A percentile compares a stretch with the other conserved stretches of the same genome.
phyloP scores from a whole-genome alignment of 1,140 invertebrate genomes.

The Choristoneura fumiferana region DNA sequence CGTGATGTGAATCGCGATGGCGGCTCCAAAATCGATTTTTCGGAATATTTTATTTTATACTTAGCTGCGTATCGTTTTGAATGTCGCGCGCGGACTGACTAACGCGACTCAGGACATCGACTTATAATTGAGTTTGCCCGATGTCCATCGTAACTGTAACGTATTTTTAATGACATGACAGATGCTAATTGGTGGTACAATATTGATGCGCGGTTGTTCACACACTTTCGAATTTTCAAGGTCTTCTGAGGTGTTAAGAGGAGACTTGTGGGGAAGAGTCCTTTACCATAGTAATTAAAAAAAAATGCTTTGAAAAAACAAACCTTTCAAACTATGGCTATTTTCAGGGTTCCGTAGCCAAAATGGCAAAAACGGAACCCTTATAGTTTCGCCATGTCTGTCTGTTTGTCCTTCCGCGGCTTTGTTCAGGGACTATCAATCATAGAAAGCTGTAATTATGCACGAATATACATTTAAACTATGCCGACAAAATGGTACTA shows the following conservation, averaged over 20 bases:
- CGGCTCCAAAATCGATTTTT: constrained; percentile 55
- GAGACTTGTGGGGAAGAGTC: neutral
- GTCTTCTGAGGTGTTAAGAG: neutral
- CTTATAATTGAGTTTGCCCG: constrained; percentile 72
- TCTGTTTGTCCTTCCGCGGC: too few species aligned
- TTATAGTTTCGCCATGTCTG: too few species aligned
- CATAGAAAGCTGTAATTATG: too few species aligned
- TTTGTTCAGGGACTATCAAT: too few species aligned
- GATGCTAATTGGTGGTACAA: constrained; percentile 11
- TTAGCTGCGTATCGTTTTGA: constrained; percentile 54
- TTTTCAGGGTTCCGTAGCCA: too few species aligned
- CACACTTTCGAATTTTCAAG: constrained; percentile 3
- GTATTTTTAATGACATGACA: constrained; percentile 26
- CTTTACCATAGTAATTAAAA: too few species aligned
- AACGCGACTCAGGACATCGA: constrained; percentile 68
- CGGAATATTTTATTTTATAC: constrained; percentile 59
- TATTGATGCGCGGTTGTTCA: neutral
- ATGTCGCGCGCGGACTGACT: constrained; percentile 60
- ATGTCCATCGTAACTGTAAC: constrained; percentile 57
- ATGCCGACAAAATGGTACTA: too few species aligned
- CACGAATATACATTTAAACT: too few species aligned
- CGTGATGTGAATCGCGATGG: constrained; percentile 57
- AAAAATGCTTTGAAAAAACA: too few species aligned
- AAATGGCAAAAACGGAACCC: too few species aligned
- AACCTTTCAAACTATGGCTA: too few species aligned